These are phyloP conservation scores for Triplophysa yarkandensis DNA, from an alignment of 2,797 vertebrate species.

Conservation along the genomic window DNA sequence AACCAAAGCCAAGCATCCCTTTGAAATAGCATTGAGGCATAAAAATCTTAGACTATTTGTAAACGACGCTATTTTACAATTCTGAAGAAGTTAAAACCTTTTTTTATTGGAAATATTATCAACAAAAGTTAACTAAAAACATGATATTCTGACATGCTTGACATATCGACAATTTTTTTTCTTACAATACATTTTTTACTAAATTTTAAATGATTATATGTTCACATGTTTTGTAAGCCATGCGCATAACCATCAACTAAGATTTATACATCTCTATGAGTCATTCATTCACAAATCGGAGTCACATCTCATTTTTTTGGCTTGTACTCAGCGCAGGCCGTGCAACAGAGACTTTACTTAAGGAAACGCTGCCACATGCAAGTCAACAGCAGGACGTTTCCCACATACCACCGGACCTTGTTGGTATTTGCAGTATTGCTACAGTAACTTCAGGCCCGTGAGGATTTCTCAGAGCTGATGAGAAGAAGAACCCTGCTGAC, in stretches of 20 bases:
- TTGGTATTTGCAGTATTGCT: conserved; percentile 26
- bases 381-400: conserved; percentile 37
- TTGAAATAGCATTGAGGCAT: conserved; percentile 36
- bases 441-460: conserved; percentile 26
- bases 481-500: conserved; percentile 41
- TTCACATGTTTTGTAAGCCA: neutral
- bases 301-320: neutral
- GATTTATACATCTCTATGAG: neutral
- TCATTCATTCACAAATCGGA: neutral
- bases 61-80: neutral
- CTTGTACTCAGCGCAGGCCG: neutral
- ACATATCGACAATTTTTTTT: too few species aligned
- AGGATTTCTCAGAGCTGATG: conserved; percentile 39
- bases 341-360: neutral
- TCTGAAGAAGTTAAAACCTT: neutral
- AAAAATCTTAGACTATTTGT: conserved; percentile 36
- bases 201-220: too few species aligned
- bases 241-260: neutral
- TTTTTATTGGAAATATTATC: neutral
- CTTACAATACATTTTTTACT: too few species aligned
- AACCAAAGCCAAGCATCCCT: conserved; percentile 52
- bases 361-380: neutral
- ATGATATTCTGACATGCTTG: neutral
- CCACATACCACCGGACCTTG: conserved; percentile 53
- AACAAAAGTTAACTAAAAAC: neutral